Conservation (phyloP, 2,113 vertebrate species). For the Motacilla alba region DNA sequence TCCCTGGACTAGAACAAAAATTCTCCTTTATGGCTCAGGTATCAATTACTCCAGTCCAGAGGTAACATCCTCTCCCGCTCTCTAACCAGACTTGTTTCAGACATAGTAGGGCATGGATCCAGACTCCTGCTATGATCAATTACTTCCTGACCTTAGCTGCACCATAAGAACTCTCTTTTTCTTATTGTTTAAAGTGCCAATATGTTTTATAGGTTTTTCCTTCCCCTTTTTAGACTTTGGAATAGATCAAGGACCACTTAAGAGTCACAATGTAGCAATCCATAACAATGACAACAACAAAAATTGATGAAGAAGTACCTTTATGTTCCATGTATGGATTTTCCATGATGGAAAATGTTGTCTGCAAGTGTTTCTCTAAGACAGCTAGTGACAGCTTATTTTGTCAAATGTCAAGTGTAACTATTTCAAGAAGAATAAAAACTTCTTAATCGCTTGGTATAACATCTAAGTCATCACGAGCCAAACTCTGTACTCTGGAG, state of each 20-base stretch:
- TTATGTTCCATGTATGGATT: background rate
- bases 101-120: background rate
- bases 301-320: background rate
- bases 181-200: background rate
- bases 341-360: background rate
- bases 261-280: background rate
- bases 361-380: background rate
- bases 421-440: background rate
- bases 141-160: conserved; percentile 26
- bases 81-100: background rate
- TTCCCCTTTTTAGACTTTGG: background rate
- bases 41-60: background rate
- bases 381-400: background rate
- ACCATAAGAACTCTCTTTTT: background rate
- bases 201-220: background rate
- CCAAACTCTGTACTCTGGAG: background rate
- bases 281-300: background rate
- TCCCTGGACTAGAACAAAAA: background rate
- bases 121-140: conserved; percentile 4
- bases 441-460: background rate
- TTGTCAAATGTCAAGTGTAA: background rate
- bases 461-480: background rate
- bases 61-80: background rate
- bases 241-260: background rate
- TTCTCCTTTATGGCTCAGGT: background rate